Evolutionary conservation across 2,888 invertebrate species (phyloP).

Genomic region (Pseudeuparius sepicola): DNA sequence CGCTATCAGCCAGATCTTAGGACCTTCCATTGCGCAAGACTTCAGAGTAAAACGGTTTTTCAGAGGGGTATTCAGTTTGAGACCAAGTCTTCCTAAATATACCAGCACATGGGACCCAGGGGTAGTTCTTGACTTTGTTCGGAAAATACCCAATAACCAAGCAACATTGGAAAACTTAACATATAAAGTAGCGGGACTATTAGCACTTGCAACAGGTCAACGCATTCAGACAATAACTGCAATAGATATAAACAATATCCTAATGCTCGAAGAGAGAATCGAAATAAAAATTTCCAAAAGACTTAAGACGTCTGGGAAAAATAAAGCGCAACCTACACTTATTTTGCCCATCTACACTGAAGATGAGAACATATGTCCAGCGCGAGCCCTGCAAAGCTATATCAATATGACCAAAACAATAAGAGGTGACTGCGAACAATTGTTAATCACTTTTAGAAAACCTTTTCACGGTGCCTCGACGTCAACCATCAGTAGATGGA

Average conservation of each 20-base stretch:
- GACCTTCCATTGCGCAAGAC: constrained; percentile 14
- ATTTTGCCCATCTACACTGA: too few relatives aligned
- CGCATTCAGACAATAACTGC: constrained; percentile 13
- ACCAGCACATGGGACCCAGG: constrained; percentile 18
- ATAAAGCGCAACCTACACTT: not conserved
- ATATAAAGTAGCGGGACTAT: constrained; percentile 7
- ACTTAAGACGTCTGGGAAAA: constrained; percentile 10
- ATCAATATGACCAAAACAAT: too few relatives aligned
- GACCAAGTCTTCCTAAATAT: constrained; percentile 17
- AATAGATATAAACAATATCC: constrained; percentile 11
- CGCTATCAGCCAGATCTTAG: constrained; percentile 14
- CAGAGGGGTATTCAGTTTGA: constrained; percentile 17
- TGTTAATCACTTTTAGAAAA: constrained; percentile 16
- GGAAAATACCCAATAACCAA: too few relatives aligned
- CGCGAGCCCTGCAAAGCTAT: too few relatives aligned
- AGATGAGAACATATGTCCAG: too few relatives aligned
- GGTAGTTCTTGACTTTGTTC: constrained; percentile 15
- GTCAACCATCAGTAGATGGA: constrained; percentile 13
- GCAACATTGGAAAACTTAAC: constrained; percentile 10
- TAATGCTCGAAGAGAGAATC: not conserved
- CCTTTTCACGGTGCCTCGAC: constrained; percentile 10
- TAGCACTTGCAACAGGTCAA: constrained; percentile 15
- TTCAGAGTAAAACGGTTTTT: constrained; percentile 18
- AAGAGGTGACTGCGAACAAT: too few relatives aligned
- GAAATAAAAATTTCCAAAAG: constrained; percentile 10